Conservation (phyloP, 2,113 vertebrate species). For the Xenopus borealis region DNA sequence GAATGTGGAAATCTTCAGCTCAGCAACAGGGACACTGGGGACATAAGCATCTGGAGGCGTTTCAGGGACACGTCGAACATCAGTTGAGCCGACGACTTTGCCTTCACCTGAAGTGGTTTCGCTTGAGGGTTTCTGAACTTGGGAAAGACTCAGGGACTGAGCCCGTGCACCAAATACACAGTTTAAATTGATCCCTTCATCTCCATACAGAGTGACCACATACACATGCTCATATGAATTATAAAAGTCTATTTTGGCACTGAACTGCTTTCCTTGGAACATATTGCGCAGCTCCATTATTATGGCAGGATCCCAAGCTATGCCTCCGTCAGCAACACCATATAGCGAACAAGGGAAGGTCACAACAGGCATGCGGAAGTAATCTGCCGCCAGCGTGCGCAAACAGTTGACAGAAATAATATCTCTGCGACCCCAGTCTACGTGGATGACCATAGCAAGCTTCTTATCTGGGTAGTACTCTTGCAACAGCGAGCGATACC, state of each 20-base stretch:
- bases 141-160: constrained; percentile 52
- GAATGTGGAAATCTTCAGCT: constrained; percentile 60
- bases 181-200: constrained; percentile 78
- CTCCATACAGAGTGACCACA: constrained; percentile 78
- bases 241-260: constrained; percentile 79
- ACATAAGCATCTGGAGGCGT: not conserved
- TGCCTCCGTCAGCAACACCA: constrained; percentile 72
- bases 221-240: constrained; percentile 81
- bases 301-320: constrained; percentile 73
- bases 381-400: constrained; percentile 70
- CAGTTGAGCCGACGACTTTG: not conserved
- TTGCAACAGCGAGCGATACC: constrained; percentile 84
- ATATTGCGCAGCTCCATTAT: constrained; percentile 68
- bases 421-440: constrained; percentile 85
- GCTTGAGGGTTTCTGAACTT: constrained; percentile 4
- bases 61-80: not conserved
- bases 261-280: constrained; percentile 70
- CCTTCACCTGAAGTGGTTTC: not conserved
- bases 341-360: constrained; percentile 83
- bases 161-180: constrained; percentile 67
- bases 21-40: constrained; percentile 24
- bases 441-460: constrained; percentile 76
- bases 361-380: constrained; percentile 85
- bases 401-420: constrained; percentile 70
- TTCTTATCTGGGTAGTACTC: constrained; percentile 63